phyloP scores from a whole-genome alignment of 2,888 invertebrate species.

The Acanthosoma haemorrhoidale region DNA sequence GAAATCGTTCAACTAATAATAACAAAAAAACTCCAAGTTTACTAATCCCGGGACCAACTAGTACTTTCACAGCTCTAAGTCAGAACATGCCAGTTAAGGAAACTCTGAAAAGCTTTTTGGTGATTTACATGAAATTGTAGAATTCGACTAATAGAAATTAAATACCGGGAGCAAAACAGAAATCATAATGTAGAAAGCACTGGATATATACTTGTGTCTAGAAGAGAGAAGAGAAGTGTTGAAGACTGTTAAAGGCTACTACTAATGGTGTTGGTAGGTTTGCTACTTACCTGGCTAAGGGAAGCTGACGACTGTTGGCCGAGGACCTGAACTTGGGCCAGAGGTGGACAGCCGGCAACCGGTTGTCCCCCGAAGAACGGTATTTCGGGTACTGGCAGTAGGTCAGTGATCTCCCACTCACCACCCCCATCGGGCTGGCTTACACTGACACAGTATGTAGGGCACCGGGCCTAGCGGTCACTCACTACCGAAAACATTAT shows the following conservation, averaged over 20 bases:
- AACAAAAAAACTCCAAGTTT: too few species aligned
- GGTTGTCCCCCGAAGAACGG: background rate
- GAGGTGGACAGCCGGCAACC: background rate
- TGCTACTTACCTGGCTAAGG: background rate
- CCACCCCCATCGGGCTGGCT: background rate
- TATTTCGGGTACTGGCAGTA: conserved; percentile 7
- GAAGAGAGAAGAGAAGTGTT: background rate
- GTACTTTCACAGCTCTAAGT: too few species aligned
- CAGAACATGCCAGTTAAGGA: too few species aligned
- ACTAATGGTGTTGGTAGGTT: background rate
- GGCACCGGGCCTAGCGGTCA: too few species aligned
- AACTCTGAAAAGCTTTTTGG: too few species aligned
- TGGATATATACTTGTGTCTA: background rate
- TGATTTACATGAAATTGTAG: background rate
- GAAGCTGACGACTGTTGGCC: background rate
- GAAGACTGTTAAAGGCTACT: background rate
- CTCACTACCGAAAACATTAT: too few species aligned
- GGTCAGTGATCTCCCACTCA: background rate
- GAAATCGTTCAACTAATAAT: too few species aligned
- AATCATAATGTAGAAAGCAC: background rate
- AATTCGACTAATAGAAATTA: background rate
- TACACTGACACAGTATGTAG: too few species aligned
- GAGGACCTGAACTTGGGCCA: background rate
- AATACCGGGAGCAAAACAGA: background rate
- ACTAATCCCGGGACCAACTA: too few species aligned